Conservation (phyloP, 2,113 vertebrate species). For the Sapayoa aenigma region DNA sequence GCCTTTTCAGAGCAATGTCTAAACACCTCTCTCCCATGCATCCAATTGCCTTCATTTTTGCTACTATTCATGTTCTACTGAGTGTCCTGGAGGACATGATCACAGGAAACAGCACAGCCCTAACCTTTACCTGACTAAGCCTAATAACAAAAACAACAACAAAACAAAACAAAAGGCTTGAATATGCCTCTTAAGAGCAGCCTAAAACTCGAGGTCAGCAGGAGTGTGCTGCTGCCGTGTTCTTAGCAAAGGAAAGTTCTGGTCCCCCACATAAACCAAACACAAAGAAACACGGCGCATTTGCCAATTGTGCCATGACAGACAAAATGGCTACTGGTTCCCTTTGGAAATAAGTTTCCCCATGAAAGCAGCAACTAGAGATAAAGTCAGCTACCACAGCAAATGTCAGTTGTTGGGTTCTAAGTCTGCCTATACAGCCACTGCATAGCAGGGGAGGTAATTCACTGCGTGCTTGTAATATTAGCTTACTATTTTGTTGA, state of each 20-base stretch:
- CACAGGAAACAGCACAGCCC: not conserved
- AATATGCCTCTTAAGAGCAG: not conserved
- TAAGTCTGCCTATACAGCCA: not conserved
- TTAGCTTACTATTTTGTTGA: constrained; percentile 48
- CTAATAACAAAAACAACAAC: not conserved
- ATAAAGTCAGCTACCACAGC: not conserved
- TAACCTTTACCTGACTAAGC: not conserved
- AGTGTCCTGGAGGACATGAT: not conserved
- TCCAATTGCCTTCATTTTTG: not conserved
- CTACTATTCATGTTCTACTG: not conserved
- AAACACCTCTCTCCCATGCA: not conserved
- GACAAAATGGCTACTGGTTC: not conserved
- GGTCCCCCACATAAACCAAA: not conserved
- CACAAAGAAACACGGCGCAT: rapidly evolving
- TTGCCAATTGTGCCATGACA: not conserved
- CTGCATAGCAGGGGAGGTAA: not conserved
- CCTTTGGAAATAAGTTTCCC: not conserved
- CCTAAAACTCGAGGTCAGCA: not conserved
- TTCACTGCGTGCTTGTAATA: not conserved
- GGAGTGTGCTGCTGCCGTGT: not conserved
- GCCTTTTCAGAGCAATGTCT: not conserved
- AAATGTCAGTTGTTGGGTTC: not conserved
- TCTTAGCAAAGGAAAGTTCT: not conserved
- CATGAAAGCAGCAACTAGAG: not conserved
- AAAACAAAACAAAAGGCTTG: not conserved